Base-by-base conservation (phyloP, 2,888 invertebrate genomes). In the Argynnis bischoffii region DNA sequence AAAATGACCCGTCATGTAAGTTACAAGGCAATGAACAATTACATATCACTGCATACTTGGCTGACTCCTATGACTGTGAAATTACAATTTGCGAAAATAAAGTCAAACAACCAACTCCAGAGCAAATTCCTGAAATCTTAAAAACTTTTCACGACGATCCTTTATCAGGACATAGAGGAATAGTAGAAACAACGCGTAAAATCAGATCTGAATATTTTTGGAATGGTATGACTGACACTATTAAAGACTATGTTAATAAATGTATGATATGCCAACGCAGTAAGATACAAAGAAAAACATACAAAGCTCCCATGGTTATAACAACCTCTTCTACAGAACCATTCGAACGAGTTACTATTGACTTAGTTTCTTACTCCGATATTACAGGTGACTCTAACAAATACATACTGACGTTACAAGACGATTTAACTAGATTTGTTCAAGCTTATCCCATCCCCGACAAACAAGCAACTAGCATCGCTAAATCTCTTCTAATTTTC, bases 301-400 rank as follows among this genome's bases (percentile, higher is more conserved):
- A n/a, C n/a, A n/a, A n/a, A n/a, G n/a, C n/a, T n/a, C n/a, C n/a
- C n/a, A n/a, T n/a, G n/a, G n/a, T n/a, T n/a, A n/a, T n/a, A n/a
- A n/a, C n/a, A n/a, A n/a, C n/a, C n/a, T n/a, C n/a, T n/a, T n/a
- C n/a, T n/a, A n/a, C n/a, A n/a, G n/a, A n/a, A n/a, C n/a, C n/a
- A n/a, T n/a, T n/a, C n/a, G n/a, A 80, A 75, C 78, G 78, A 80
- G 76, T 81, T 6, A 74, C 79, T 8, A 80, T 81, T 1, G 81
- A 81, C 55, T 47, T 81, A 64, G 80, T 81, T 0, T 80, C 80
- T 0, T 81, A 80, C 59, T 81, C 80, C 3, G 81, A 82, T 11
- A 67, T 78, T 2, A 79, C 73, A 4, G 68, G 75, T 3, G 74
- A 77, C 18, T 65, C 65, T 35, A 75, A 71, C 79, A 81, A 55